Evolutionary conservation across 2,113 vertebrate species (phyloP), one percentile per base, ranked within the genome.

Genomic region (Thalassarche chlororhynchos): DNA sequence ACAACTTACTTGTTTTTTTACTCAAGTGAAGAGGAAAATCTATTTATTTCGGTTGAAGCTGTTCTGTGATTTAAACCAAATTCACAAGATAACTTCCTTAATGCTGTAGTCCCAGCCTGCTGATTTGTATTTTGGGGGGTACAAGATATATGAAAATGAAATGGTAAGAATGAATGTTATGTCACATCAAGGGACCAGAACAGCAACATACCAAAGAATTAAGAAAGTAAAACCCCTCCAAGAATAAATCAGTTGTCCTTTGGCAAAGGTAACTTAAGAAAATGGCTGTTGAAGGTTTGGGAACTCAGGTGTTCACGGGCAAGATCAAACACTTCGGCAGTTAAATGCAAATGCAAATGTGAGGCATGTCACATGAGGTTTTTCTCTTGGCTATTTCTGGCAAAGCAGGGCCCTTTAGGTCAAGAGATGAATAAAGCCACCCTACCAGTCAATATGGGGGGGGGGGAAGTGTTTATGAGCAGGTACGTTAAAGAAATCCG

Each of bases 401-500:
- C 26, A 75, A 78, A 81, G 47, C 14, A 38, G 47, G 18, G 61
- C 18, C 16, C 55, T 75, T 57, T 68, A 38, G 32, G 36, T 62
- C 24, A 78, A 52, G 55, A 49, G n/a, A 51, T 28, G 3, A 84
- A 75, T 78, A 69, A 87, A 81, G 17, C 25, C 26, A 24, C 19
- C 3, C 5, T 42, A 2, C 49, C 42, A 60, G 60, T 68, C n/a
- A 71, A 2, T n/a, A n/a, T 4, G 3, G 25, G 25, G 2, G 3
- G 8, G 46, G 46, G 46, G 9, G 11, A 61, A 25, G 28, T 10
- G 12, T 82, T 84, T 60, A 12, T 61, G 65, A 65, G 70, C 71
- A 84, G 65, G 15, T 81, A 14, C 17, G 9, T 47, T 87, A 38
- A 51, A 90, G 51, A 64, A 66, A 40, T 47, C 62, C 46, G 4